A percentile compares a stretch with the other conserved stretches of the same genome.
Conservation (phyloP, 1,140 invertebrate genomes). For the Caenorhabditis inopinata region DNA sequence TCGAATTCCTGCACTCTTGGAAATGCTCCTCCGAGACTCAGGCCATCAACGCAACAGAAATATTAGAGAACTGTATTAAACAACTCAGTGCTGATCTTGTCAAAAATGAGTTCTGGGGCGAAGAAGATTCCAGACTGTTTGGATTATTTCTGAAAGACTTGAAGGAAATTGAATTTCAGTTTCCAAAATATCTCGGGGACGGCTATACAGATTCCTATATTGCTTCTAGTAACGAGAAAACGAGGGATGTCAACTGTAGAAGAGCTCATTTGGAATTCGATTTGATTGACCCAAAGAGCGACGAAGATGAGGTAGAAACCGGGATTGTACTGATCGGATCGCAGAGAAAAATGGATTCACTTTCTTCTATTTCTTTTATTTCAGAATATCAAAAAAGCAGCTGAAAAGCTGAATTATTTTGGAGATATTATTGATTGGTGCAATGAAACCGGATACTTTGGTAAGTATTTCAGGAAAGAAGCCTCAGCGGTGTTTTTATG, state of each 20-base stretch:
- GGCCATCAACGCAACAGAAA: not conserved
- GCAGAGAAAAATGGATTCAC: too few species aligned
- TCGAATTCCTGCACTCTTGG: too few species aligned
- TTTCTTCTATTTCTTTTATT: not conserved
- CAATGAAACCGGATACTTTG: not conserved
- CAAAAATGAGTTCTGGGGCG: too few species aligned
- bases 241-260: not conserved
- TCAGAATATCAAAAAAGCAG: not conserved
- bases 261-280: not conserved
- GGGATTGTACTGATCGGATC: too few species aligned
- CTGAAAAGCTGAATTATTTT: not conserved
- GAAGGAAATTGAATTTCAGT: too few species aligned
- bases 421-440: not conserved
- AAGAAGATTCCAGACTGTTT: too few species aligned
- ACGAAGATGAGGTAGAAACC: not conserved
- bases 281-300: not conserved
- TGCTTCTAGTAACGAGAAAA: not conserved
- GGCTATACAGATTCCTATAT: not conserved
- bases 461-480: too few species aligned
- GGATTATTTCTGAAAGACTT: too few species aligned
- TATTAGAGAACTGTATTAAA: not conserved
- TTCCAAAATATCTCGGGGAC: too few species aligned
- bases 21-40: too few species aligned
- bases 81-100: not conserved
- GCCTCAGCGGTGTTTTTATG: too few species aligned